Evolutionary conservation across 2,113 vertebrate species (phyloP), one percentile per base, ranked within the genome.

Genomic region (Falco punctatus): DNA sequence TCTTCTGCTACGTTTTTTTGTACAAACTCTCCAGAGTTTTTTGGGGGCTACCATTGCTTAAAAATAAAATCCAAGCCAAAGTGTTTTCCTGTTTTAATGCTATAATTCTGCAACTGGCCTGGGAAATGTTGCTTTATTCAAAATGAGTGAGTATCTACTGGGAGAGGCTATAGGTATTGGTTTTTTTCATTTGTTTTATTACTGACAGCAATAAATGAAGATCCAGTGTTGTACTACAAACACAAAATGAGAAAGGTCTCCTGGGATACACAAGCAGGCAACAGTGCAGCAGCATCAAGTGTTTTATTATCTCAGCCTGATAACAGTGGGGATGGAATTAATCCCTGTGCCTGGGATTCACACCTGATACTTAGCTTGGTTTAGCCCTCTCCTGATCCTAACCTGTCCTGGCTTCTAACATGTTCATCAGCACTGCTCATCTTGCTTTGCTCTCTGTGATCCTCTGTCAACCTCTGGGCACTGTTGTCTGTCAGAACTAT

Each of bases 351-450:
- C 15, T 64, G 49, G 28, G 11, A 1, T 23, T 66, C n/a, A 18
- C 11, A 28, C 15, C 8, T 26, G 16, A 1, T 20, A 44, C 5
- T 49, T 51, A 3, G 0, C 1, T 32, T 61, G 8, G 22, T 23
- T 78, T 20, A 69, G 15, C 54, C 14, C 42, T 28, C 27, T 21
- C 9, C 52, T 32, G 4, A 9, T 17, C 20, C 18, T 38, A 9
- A 42, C 26, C 21, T 66, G 10, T 19, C 51, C 22, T 4, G 10
- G 33, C 18, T 71, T 62, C 5, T 40, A 21, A 6, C 2, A 2
- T 3, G 8, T 10, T 15, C 12, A 13, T 59, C 26, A 28, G 35
- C 13, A 2, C 48, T 27, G 30, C 30, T 62, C 18, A 1, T 16
- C 21, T 49, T 33, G 20, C 35, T 46, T n/a, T 44, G 35, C 19